A percentile compares a stretch with the other conserved stretches of the same genome.
Evolutionary conservation across 2,113 vertebrate species (phyloP).

Genomic region (Dendropsophus ebraccatus): DNA sequence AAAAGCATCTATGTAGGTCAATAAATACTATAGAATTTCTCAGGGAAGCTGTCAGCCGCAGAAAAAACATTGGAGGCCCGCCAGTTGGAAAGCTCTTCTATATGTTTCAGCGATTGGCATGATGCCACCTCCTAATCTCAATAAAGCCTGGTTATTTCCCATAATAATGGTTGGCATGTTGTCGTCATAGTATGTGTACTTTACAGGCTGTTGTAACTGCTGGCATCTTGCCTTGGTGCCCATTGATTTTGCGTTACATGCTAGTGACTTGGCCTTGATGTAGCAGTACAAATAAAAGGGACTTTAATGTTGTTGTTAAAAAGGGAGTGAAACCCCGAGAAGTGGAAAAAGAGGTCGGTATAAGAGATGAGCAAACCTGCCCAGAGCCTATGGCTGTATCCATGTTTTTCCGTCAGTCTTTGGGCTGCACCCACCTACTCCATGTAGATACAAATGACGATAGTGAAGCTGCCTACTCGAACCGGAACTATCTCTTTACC

Average conservation of each 20-base stretch:
- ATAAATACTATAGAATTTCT: neutral
- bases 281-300: neutral
- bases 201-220: neutral
- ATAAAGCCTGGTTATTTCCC: slow-evolving; percentile 23
- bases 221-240: neutral
- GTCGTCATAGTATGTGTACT: slow-evolving; percentile 17
- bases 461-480: too few species aligned
- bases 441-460: too few species aligned
- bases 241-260: neutral
- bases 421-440: too few species aligned
- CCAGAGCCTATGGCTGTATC: too few species aligned
- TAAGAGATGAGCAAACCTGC: too few species aligned
- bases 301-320: too few species aligned
- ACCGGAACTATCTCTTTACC: too few species aligned
- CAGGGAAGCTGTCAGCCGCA: neutral
- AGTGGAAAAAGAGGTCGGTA: too few species aligned
- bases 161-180: slow-evolving; percentile 41
- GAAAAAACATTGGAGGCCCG: slow-evolving; percentile 1
- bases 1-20: neutral
- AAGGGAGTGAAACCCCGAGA: too few species aligned
- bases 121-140: neutral
- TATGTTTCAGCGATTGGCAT: slow-evolving; percentile 15
- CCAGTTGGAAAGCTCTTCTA: slow-evolving; percentile 19
- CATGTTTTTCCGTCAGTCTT: too few species aligned
- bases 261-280: neutral